Evolutionary conservation across 2,888 invertebrate genomes (phyloP), one percentile per base, ranked within the genome.

Genomic region (Leptothorax acervorum): DNA sequence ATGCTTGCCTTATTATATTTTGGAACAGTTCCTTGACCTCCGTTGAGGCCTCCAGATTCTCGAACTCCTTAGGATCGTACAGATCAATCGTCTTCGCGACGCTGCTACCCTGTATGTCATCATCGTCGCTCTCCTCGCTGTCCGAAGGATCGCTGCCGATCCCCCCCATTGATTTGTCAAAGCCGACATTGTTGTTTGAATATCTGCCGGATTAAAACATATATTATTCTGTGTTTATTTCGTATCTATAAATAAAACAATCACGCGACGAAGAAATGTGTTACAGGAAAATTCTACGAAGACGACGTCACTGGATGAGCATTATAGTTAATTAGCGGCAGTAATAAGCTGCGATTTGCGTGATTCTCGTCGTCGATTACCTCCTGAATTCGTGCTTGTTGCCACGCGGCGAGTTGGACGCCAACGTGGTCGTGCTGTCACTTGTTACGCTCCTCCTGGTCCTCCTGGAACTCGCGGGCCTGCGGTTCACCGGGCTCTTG

Each of bases 11-110:
- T 92, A 97, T 97, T 86, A 99, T 99, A 92, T 98, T 98, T 92
- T 98, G 98, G 95, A 99, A 99, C 8, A 99, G 95, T 92, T 99
- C 99, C 93, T 98, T 98, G 89, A 99, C 96, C 88, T 99, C 99
- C 0, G 97, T 95, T 1, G 97, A 96, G 71, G 98, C 97, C 83
- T 97, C 96, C 84, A 99, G 95, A 93, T 97, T 96, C 87, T 98
- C 97, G 95, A 97, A 99, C 90, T 97, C 96, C 88, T 97, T 97
- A 2, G 98, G 97, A 95, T 98, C 97, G 94, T 98, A 98, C 39
- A 93, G 84, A 71, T 93, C 91, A 8, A 93, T 83, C 0, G 86
- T 82, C 62, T 93, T 94, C 31, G 91, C 86, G 35, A 90, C 92
- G 1, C 85, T 81, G 3, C 85, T 85, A 23, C 91, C 93, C 51